Base-by-base conservation (phyloP, 2,888 invertebrate species). In the Lasioglossum lativentre region DNA sequence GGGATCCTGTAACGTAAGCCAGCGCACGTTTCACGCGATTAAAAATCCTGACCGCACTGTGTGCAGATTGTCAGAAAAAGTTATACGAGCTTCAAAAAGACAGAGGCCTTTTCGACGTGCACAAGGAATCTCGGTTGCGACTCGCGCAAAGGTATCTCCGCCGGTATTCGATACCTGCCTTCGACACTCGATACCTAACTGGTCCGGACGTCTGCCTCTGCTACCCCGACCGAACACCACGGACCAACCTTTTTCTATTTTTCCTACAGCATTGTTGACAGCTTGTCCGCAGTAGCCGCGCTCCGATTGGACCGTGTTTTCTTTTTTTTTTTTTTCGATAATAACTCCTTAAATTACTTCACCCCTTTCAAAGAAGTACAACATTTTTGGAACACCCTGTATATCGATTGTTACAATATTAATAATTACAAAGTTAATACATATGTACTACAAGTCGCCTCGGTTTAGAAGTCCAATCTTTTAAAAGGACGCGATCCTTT, bases 101-200 rank as follows among this genome's bases (percentile, higher is more conserved):
- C 70, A 30, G n/a, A 16, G 75, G 75, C 45, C 42, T 75, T 40
- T 42, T 2, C 52, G 63, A 75, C 52, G 34, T 75, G 72, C 68
- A 66, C 78, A 34, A 83, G 78, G 80, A 89, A 85, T 86, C 81
- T 52, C 52, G 78, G 78, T 68, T 34, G 77, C 80, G 70, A 42
- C 70, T 75, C 66, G 73, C 56, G 77, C 42, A 75, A 63, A 40
- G 78, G 78, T 85, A 83, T 90, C 75, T 83, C 76, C 82, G 40
- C 52, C 79, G 91, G 90, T 86, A 91, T 88, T 90, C 84, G 89
- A 91, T 90, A 90, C 77, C 86, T 75, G 80, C 19, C 83, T 88
- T 90, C 88, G 91, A 90, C 86, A 91, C 88, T 84, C 87, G 88
- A 91, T 91, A 91, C 86, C 76, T 89, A 90, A 91, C 90, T 91